Evolutionary conservation across 2,797 vertebrate genomes (phyloP).

Genomic region (Lacerta agilis): DNA sequence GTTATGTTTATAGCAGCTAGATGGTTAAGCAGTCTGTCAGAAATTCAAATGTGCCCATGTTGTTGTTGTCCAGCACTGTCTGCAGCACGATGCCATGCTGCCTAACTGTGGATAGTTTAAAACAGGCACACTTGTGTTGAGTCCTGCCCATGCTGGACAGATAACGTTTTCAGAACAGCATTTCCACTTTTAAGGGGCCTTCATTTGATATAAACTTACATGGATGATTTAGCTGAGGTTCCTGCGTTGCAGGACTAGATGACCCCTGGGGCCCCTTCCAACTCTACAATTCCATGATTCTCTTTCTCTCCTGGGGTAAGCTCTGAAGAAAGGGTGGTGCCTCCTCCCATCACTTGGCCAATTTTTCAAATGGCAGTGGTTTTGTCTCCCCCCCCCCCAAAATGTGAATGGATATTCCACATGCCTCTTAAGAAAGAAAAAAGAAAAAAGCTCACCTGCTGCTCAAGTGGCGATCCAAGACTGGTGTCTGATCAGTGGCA

Average conservation of each 20-base stretch:
- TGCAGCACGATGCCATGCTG: not conserved
- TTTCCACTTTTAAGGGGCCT: not conserved
- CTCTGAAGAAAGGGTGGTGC: not conserved
- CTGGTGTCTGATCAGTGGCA: not conserved
- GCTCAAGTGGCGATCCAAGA: not conserved
- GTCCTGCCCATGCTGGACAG: not conserved
- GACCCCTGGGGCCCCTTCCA: too few relatives aligned
- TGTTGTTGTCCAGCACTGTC: not conserved
- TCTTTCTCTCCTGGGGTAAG: not conserved
- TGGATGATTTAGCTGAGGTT: too few relatives aligned
- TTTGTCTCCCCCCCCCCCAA: too few relatives aligned
- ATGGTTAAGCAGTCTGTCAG: constrained; percentile 19
- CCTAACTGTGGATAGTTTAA: not conserved
- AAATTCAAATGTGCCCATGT: not conserved
- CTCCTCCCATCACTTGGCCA: not conserved
- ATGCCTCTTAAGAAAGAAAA: not conserved
- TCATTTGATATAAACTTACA: not conserved
- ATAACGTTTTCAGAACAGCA: not conserved
- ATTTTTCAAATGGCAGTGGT: not conserved
- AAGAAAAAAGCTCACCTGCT: not conserved
- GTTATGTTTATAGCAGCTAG: not conserved
- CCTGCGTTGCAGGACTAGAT: too few relatives aligned
- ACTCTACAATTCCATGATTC: too few relatives aligned
- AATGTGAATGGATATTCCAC: too few relatives aligned
- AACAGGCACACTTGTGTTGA: not conserved